Evolutionary conservation across 2,797 vertebrate species (phyloP).

Genomic region (Cynopterus sphinx): DNA sequence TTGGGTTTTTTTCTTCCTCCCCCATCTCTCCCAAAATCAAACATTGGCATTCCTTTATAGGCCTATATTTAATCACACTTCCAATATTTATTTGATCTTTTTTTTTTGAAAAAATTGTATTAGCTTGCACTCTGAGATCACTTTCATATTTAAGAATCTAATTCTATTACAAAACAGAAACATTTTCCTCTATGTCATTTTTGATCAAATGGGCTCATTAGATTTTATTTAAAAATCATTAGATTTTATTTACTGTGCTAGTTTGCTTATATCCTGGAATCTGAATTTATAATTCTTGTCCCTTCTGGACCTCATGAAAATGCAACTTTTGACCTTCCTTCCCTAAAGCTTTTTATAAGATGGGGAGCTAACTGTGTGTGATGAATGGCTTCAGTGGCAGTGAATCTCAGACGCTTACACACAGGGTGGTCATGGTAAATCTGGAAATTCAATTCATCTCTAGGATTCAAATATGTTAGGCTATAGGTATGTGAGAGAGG

Average conservation of each 20-base stretch:
- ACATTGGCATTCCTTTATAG: background rate
- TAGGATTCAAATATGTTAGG: background rate
- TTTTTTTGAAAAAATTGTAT: conserved; percentile 11
- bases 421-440: background rate
- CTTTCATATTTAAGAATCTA: background rate
- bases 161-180: background rate
- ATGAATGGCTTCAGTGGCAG: background rate
- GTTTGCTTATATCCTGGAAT: conserved; percentile 52
- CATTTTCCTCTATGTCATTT: conserved; percentile 2
- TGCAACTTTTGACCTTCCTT: conserved; percentile 47
- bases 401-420: background rate
- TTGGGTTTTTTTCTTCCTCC: background rate
- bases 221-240: conserved; percentile 28
- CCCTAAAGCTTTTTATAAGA: conserved; percentile 18
- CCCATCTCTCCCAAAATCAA: background rate
- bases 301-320: conserved; percentile 1
- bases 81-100: background rate
- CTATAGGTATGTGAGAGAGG: background rate
- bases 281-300: conserved; percentile 54
- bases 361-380: background rate
- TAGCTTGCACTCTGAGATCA: background rate
- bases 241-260: conserved; percentile 18
- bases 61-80: conserved; percentile 29
- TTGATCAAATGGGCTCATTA: background rate
- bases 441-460: conserved; percentile 10